These are phyloP conservation scores for Climacteris rufus DNA, from an alignment of 2,113 vertebrate species.

Conservation along the genomic window DNA sequence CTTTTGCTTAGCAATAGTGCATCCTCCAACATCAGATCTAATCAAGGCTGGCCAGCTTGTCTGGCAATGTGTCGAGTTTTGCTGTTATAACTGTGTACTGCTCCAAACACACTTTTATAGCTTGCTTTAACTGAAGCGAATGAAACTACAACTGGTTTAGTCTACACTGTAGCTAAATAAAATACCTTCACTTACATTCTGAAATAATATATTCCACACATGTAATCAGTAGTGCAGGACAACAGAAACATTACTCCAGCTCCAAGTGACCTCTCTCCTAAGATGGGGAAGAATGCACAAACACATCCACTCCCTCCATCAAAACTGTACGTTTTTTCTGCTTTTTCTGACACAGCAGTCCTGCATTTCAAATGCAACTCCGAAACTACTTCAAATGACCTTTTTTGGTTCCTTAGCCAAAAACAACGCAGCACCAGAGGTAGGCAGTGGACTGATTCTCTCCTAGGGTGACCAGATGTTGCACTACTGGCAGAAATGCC, in stretches of 20 bases:
- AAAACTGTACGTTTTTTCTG: neutral
- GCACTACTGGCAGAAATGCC: neutral
- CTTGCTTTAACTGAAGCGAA: neutral
- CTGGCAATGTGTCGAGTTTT: neutral
- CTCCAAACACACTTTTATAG: neutral
- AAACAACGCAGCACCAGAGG: neutral
- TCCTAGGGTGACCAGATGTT: constrained; percentile 33
- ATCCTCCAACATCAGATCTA: neutral
- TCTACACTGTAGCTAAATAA: neutral
- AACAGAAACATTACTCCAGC: neutral
- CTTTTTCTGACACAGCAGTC: neutral
- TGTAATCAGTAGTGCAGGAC: neutral
- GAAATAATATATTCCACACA: neutral
- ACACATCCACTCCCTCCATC: neutral
- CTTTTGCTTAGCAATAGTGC: neutral
- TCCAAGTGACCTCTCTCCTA: neutral
- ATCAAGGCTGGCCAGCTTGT: neutral
- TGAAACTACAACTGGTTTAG: neutral
- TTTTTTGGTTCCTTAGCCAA: neutral
- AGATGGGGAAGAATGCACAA: neutral
- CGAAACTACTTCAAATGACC: constrained; percentile 48
- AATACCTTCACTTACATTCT: accelerated
- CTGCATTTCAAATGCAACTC: constrained; percentile 3
- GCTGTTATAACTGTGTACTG: neutral
- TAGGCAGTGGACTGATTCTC: neutral